These are phyloP conservation scores for Typhlomys cinereus DNA, from an alignment of 2,113 vertebrate species.

Conservation along the genomic window DNA sequence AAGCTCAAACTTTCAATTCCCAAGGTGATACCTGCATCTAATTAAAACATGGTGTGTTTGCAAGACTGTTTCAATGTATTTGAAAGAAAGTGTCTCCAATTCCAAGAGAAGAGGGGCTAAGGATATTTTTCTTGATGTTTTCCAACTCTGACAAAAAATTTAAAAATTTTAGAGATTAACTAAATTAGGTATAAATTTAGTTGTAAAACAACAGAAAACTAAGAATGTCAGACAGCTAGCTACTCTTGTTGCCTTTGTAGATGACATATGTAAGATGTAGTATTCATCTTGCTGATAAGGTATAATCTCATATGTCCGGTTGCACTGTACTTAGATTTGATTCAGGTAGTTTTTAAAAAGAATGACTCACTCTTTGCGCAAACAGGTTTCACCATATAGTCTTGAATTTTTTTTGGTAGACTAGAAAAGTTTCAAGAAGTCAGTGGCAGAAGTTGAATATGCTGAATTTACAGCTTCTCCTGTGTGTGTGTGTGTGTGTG, in stretches of 20 bases:
- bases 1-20: too few relatives aligned
- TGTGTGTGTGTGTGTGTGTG: neutral
- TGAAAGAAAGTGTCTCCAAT: constrained; percentile 6
- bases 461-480: neutral
- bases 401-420: constrained; percentile 8
- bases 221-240: neutral
- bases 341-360: neutral
- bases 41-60: too few relatives aligned
- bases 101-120: neutral
- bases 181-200: neutral
- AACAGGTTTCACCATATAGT: neutral
- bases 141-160: neutral
- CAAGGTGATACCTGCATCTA: too few relatives aligned
- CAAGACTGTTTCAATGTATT: neutral
- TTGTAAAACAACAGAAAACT: neutral
- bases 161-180: neutral
- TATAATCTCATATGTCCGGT: neutral
- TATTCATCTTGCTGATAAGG: neutral
- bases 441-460: constrained; percentile 9
- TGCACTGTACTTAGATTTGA: neutral
- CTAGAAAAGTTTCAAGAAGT: neutral
- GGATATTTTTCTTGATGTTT: neutral
- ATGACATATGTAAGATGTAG: neutral
- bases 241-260: neutral
- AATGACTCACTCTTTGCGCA: neutral